Base-by-base conservation (phyloP, 2,888 invertebrate genomes). In the Phoenoteleia sp. region DNA sequence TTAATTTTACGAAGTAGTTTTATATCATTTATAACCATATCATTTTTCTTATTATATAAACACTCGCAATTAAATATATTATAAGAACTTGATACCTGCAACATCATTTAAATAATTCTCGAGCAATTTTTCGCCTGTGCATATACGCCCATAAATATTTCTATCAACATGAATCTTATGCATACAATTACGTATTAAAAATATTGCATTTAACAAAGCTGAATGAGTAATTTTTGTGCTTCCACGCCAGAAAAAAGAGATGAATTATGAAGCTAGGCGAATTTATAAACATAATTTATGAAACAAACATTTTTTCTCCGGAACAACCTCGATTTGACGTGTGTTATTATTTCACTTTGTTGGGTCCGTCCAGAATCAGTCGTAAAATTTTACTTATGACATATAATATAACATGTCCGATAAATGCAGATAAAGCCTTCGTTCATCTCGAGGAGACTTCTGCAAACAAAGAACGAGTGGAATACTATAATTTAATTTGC, bases 401-500 rank as follows among this genome's bases (percentile, higher is more conserved):
- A 69, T 29, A 69, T 62, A 62, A 81, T 84, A 87, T 84, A 87
- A 87, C 85, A 87, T 83, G 64, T 56, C 60, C 27, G 67, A 33
- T 49, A 13, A 54, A 29, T 49, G 47, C 33, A 47, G 47, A 62
- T 36, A 54, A 47, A 69, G 47, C 23, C 64, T 64, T 39, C 19
- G 64, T 13, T 64, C 29, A 29, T 64, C 45, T 45, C 54, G 49
- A 29, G 21, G 23, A 56, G 25, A 21, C 47, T 23, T 13, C 17
- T n/a, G 62, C 36, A 54, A 71, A 29, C 54, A 56, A 56, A 36
- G 25, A 71, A 27, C 29, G 39, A 42, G 11, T 11, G 54, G 75
- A 66, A 58, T 52, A 11, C 45, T 62, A 81, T 89, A 89, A 90
- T 89, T 90, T 86, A 88, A 89, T 81, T 87, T 83, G 82, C 83